Percentiles rank a stretch among this genome's conserved stretches.
phyloP scores from a whole-genome alignment of 2,113 vertebrate species.

The Pongo abelii region DNA sequence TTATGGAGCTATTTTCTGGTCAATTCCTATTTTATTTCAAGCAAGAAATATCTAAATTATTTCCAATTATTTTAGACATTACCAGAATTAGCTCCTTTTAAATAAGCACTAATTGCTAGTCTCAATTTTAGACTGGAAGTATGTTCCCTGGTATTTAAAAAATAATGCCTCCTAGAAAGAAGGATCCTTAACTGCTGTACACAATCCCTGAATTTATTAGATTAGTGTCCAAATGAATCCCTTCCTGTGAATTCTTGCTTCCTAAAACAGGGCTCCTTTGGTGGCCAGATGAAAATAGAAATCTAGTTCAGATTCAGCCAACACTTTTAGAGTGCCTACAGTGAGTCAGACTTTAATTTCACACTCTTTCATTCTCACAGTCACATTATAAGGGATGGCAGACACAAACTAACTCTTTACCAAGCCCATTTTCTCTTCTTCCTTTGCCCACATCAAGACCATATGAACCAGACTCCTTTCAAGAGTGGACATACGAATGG shows the following conservation, averaged over 20 bases:
- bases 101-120: not conserved
- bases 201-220: not conserved
- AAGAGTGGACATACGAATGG: not conserved
- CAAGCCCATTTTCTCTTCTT: not conserved
- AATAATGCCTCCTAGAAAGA: not conserved
- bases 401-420: not conserved
- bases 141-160: conserved; percentile 14
- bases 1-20: not conserved
- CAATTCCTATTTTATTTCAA: conserved; percentile 18
- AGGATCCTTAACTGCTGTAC: not conserved
- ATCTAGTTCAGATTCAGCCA: not conserved
- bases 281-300: not conserved
- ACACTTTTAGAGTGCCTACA: not conserved
- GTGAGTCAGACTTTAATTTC: not conserved
- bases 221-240: not conserved
- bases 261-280: not conserved
- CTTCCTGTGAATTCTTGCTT: not conserved
- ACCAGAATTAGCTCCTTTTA: not conserved
- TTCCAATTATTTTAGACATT: not conserved
- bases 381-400: not conserved
- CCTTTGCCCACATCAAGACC: not conserved
- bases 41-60: not conserved
- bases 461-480: not conserved
- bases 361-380: not conserved
- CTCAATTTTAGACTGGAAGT: not conserved